Evolutionary conservation across 2,797 vertebrate species (phyloP).

Genomic region (Sebastes miniatus): DNA sequence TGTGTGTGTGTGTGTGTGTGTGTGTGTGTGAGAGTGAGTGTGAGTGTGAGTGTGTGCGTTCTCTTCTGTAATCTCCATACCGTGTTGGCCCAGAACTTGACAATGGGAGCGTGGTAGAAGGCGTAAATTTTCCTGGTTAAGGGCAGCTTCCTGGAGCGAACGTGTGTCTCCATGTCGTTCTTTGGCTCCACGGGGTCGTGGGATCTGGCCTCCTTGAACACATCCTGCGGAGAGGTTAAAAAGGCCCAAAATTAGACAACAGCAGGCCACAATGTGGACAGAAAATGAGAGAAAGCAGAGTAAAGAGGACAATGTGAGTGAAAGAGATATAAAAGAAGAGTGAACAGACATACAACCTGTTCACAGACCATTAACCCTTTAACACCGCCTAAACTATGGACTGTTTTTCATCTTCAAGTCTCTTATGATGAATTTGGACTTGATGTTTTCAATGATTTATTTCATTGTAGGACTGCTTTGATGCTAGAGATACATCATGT

Average conservation of each 20-base stretch:
- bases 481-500: background rate
- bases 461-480: background rate
- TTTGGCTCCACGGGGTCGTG: conserved; percentile 86
- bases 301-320: background rate
- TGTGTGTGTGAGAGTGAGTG: background rate
- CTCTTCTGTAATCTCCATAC: conserved; percentile 74
- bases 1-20: too few species aligned
- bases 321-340: background rate
- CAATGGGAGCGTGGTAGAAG: conserved; percentile 98
- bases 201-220: conserved; percentile 92
- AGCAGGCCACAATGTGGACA: background rate
- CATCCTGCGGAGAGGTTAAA: conserved; percentile 84
- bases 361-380: background rate
- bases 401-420: background rate
- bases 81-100: conserved; percentile 99
- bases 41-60: background rate
- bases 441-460: background rate
- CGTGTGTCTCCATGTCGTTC: conserved; percentile 88
- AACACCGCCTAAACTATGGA: background rate
- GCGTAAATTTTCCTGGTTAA: conserved; percentile 96
- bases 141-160: conserved; percentile 91
- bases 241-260: conserved; percentile 18
- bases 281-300: background rate
- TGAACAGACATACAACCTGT: background rate
- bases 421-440: background rate